A percentile compares a stretch with the other conserved stretches of the same genome.
These are phyloP conservation scores for Fulica atra DNA, from an alignment of 2,113 vertebrate genomes.

Conservation along the genomic window DNA sequence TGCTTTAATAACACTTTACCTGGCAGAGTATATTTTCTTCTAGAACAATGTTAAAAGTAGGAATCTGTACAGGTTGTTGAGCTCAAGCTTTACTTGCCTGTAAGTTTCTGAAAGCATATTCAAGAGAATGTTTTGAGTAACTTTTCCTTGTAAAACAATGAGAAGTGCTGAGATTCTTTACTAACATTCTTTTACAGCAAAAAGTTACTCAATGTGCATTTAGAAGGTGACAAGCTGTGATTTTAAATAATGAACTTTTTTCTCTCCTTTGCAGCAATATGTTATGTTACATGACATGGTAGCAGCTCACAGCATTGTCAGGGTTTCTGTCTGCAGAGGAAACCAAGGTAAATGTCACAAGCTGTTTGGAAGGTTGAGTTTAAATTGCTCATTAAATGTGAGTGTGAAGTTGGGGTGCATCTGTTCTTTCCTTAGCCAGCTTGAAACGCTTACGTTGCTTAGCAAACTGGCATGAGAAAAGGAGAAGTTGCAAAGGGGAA, in stretches of 20 bases:
- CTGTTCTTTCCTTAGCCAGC: background rate
- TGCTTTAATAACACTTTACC: background rate
- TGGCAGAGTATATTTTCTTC: background rate
- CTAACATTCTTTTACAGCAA: too few relatives aligned
- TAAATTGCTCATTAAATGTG: background rate
- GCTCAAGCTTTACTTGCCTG: background rate
- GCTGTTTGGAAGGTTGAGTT: background rate
- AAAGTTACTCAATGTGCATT: background rate
- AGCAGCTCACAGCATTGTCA: conserved; percentile 92
- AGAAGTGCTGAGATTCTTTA: too few relatives aligned
- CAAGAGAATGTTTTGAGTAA: background rate
- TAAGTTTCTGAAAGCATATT: background rate
- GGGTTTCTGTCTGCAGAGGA: conserved; percentile 91
- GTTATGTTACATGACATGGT: conserved; percentile 98
- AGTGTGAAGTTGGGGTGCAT: background rate
- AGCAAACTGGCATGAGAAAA: background rate
- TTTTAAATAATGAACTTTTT: background rate
- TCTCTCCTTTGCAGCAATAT: conserved; percentile 87
- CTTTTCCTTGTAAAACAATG: background rate
- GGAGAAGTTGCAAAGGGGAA: background rate
- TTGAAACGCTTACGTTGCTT: background rate
- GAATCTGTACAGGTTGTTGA: background rate
- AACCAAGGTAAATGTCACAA: conserved; percentile 81
- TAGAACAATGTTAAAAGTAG: background rate
- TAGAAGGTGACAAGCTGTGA: background rate